Conservation (phyloP, 2,113 vertebrate genomes). For the Poeciliopsis turrubarensis region DNA sequence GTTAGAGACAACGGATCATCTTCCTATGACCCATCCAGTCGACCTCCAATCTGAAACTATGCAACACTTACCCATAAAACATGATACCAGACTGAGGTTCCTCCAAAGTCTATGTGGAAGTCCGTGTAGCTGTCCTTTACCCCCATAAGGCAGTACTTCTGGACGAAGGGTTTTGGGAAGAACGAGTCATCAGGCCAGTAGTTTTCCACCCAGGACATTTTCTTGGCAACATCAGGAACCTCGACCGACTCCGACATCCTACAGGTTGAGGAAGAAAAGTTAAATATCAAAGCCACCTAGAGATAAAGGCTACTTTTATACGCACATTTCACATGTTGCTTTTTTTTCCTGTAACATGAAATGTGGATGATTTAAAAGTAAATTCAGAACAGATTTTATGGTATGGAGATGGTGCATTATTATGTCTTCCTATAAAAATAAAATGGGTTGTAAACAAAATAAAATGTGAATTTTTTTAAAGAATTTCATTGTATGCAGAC, state of each 20-base stretch:
- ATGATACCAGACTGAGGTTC: constrained; percentile 99
- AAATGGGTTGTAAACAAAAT: too few relatives aligned
- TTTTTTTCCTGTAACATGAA: not conserved
- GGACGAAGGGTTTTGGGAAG: constrained; percentile 98
- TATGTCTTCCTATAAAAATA: not conserved
- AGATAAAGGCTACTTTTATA: not conserved
- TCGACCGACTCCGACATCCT: constrained; percentile 97
- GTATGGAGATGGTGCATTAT: not conserved
- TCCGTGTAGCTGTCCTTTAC: constrained; percentile 98
- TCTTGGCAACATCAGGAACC: constrained; percentile 94
- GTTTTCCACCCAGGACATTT: constrained; percentile 99
- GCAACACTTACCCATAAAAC: constrained; percentile 91
- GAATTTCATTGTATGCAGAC: too few relatives aligned
- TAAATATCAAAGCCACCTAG: not conserved
- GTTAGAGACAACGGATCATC: not conserved
- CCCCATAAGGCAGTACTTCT: constrained; percentile 99
- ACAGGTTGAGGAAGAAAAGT: not conserved
- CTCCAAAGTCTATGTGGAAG: constrained; percentile 99
- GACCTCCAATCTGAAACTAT: constrained; percentile 3
- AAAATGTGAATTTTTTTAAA: too few relatives aligned
- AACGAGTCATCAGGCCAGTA: constrained; percentile 99
- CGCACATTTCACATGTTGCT: too few relatives aligned
- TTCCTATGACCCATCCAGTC: not conserved
- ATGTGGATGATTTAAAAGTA: too few relatives aligned
- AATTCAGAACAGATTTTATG: not conserved